These are phyloP conservation scores for Archivesica marissinica DNA, from an alignment of 1,140 invertebrate species.

Conservation along the genomic window DNA sequence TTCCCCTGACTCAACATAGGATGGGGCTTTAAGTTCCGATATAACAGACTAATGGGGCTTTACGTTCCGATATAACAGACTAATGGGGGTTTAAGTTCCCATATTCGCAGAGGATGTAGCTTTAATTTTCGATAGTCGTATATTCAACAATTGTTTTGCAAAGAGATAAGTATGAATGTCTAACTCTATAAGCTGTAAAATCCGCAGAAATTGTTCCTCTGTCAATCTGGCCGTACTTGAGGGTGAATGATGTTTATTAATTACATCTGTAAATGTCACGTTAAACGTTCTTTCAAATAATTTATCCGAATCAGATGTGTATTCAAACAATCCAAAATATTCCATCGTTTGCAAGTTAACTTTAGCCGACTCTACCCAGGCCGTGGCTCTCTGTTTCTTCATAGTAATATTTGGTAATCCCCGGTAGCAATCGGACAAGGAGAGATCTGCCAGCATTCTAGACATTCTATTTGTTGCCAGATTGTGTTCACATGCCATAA, in stretches of 20 bases:
- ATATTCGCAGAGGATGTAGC: too few species aligned
- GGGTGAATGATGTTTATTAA: too few species aligned
- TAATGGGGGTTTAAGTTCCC: too few species aligned
- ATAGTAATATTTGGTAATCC: not conserved
- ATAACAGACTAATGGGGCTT: too few species aligned
- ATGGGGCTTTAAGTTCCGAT: too few species aligned
- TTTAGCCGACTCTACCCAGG: conserved; percentile 96
- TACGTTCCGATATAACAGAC: too few species aligned
- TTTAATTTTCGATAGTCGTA: too few species aligned
- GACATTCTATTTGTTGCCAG: conserved; percentile 17
- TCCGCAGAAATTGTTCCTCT: conserved; percentile 21
- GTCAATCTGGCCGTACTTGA: too few species aligned
- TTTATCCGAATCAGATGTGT: conserved; percentile 96
- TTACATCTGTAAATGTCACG: conserved; percentile 88
- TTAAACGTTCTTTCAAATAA: conserved; percentile 99
- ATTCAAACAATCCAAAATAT: conserved; percentile 98
- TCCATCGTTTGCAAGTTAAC: conserved; percentile 96
- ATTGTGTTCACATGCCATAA: conserved; percentile 8
- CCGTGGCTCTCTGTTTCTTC: conserved; percentile 87
- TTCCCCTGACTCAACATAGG: too few species aligned
- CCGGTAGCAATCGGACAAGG: not conserved
- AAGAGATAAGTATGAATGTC: conserved; percentile 36
- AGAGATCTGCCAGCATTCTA: conserved; percentile 10
- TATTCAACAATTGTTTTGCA: conserved; percentile 1
- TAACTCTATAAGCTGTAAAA: conserved; percentile 9